These are phyloP conservation scores for Pseudopleuronectes americanus DNA, from an alignment of 2,797 vertebrate genomes.

Conservation along the genomic window DNA sequence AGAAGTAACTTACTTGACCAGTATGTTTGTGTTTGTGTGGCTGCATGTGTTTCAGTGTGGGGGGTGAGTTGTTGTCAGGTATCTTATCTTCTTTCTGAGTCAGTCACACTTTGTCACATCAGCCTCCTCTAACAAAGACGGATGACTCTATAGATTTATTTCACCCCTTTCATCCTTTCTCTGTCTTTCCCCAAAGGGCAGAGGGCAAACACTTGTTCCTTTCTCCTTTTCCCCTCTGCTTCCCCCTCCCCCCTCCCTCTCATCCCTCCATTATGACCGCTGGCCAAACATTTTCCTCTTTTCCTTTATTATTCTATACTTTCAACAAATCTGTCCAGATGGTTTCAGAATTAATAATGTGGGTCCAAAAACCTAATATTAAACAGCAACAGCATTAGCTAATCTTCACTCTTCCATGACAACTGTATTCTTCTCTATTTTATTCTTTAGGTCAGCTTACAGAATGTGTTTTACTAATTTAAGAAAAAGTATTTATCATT, in stretches of 20 bases:
- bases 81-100: slow-evolving; percentile 30
- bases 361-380: neutral
- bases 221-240: slow-evolving; percentile 10
- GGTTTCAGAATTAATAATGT: neutral
- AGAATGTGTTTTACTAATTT: too few relatives aligned
- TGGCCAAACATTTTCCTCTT: neutral
- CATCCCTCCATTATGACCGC: neutral
- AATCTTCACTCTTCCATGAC: too few relatives aligned
- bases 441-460: too few relatives aligned
- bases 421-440: neutral
- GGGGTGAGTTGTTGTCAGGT: neutral
- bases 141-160: slow-evolving; percentile 18
- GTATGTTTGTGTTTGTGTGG: slow-evolving; percentile 1
- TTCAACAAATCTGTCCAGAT: neutral
- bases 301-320: neutral
- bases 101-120: slow-evolving; percentile 52
- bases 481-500: too few relatives aligned
- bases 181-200: slow-evolving; percentile 26
- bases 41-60: slow-evolving; percentile 12
- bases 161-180: slow-evolving; percentile 2
- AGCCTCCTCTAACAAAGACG: slow-evolving; percentile 51
- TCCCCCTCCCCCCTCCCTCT: too few relatives aligned
- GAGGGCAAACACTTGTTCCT: slow-evolving; percentile 29
- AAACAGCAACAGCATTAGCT: neutral
- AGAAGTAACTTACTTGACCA: neutral